phyloP scores from a whole-genome alignment of 2,797 vertebrate genomes.

The Pelodytes ibericus region DNA sequence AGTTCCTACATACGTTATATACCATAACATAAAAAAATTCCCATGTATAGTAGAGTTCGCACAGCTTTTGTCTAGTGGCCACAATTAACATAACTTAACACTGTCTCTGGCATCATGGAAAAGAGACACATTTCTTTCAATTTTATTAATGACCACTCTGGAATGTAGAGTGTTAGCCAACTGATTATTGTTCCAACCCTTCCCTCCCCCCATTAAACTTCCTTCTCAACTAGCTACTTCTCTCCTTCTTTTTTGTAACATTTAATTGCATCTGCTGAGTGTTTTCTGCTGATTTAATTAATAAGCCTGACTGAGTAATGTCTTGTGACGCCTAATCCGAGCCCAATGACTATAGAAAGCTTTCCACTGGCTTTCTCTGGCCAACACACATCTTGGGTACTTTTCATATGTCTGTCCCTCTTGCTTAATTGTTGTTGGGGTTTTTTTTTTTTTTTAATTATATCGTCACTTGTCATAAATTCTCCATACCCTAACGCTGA shows the following conservation, averaged over 20 bases:
- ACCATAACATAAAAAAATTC: no score
- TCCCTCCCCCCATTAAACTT: constrained; percentile 46
- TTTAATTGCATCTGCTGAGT: constrained; percentile 65
- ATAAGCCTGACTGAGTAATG: constrained; percentile 78
- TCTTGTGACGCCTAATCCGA: constrained; percentile 89
- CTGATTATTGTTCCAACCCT: constrained; percentile 48
- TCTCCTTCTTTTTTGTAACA: constrained; percentile 61
- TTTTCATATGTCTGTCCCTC: not conserved
- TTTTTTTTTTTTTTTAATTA: constrained; percentile 7
- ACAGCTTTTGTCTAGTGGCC: not conserved
- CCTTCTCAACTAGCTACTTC: constrained; percentile 55
- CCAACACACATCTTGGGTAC: constrained; percentile 29
- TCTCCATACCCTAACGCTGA: constrained; percentile 6
- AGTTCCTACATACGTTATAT: no score
- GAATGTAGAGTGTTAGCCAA: constrained; percentile 1
- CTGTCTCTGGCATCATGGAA: not conserved
- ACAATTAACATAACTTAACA: not conserved
- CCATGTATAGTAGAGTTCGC: not conserved
- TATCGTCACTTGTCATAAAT: not conserved
- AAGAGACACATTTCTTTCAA: not conserved
- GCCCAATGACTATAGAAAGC: constrained; percentile 78
- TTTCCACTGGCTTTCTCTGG: constrained; percentile 59
- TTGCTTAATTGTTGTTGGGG: no score
- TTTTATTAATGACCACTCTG: not conserved
- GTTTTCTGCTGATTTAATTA: constrained; percentile 76